phyloP scores from a whole-genome alignment of 2,113 vertebrate species.

The Regulus satrapa region DNA sequence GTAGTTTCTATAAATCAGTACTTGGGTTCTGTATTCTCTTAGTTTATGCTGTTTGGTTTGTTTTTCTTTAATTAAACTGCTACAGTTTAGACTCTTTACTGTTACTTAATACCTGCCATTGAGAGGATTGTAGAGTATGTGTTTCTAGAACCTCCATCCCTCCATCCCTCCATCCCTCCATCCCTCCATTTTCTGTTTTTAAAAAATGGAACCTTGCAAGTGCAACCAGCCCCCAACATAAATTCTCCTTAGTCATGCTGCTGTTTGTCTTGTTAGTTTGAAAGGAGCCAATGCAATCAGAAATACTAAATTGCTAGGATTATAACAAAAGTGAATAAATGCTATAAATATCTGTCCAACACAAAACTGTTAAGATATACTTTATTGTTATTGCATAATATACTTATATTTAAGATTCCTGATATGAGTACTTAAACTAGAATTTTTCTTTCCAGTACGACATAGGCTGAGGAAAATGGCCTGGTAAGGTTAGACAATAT shows the following conservation, averaged over 20 bases:
- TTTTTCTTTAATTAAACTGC: not conserved
- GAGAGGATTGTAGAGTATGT: not conserved
- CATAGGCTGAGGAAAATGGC: not conserved
- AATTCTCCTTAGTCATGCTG: not conserved
- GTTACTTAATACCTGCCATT: not conserved
- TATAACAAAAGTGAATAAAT: not conserved
- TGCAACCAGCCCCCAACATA: not conserved
- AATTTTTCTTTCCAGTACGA: not conserved
- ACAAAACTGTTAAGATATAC: not conserved
- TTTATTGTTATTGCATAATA: not conserved
- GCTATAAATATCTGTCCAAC: not conserved
- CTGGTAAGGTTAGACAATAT: not conserved
- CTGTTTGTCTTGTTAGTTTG: not conserved
- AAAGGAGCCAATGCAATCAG: not conserved
- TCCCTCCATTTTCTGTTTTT: not conserved
- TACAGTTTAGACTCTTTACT: not conserved
- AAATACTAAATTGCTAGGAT: not conserved
- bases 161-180: not conserved
- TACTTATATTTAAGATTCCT: not conserved
- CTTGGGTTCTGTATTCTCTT: not conserved
- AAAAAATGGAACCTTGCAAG: not conserved
- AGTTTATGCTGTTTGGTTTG: not conserved
- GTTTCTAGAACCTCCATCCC: not conserved
- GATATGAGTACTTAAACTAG: not conserved
- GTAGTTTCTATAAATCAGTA: not conserved